Percentiles rank a stretch among this genome's conserved stretches.
Conservation (phyloP, 1,140 invertebrate genomes). For the Bombus turneri region DNA sequence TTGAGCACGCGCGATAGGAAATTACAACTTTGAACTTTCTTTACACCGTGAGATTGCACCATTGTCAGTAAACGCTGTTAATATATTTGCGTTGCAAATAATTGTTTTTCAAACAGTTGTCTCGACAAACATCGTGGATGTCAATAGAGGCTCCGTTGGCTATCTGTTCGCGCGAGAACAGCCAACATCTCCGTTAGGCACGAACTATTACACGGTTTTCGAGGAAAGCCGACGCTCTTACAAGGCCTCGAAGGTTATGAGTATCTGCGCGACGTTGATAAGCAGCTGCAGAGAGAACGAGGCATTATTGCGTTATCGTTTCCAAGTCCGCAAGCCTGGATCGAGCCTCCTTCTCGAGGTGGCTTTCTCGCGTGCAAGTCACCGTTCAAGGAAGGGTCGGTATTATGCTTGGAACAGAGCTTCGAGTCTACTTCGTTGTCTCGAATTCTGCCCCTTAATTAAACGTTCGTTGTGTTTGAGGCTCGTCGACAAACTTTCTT, state of each 20-base stretch:
- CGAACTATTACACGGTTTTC: slow-evolving; percentile 45
- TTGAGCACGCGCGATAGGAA: no score
- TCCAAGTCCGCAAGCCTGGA: slow-evolving; percentile 48
- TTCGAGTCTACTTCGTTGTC: slow-evolving; percentile 3
- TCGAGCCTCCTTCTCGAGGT: slow-evolving; percentile 41
- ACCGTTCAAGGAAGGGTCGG: not conserved
- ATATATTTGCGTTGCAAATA: no score
- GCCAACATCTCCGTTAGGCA: not conserved
- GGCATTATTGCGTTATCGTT: slow-evolving; percentile 63
- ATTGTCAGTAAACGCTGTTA: no score
- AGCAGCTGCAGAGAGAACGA: slow-evolving; percentile 61
- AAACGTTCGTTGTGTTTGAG: not conserved
- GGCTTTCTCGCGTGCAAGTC: slow-evolving; percentile 13
- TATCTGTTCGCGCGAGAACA: not conserved
- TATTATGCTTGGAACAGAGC: slow-evolving; percentile 42
- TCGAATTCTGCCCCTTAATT: slow-evolving; percentile 26
- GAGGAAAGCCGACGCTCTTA: slow-evolving; percentile 53
- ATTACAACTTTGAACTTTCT: no score
- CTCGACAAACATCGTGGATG: no score
- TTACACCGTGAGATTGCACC: no score
- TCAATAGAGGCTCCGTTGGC: not conserved
- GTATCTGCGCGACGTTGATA: slow-evolving; percentile 62
- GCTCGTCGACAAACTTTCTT: not conserved
- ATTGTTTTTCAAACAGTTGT: not conserved
- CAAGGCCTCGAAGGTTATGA: slow-evolving; percentile 12